phyloP scores from a whole-genome alignment of 2,888 invertebrate species.

The Protophormia terraenovae region DNA sequence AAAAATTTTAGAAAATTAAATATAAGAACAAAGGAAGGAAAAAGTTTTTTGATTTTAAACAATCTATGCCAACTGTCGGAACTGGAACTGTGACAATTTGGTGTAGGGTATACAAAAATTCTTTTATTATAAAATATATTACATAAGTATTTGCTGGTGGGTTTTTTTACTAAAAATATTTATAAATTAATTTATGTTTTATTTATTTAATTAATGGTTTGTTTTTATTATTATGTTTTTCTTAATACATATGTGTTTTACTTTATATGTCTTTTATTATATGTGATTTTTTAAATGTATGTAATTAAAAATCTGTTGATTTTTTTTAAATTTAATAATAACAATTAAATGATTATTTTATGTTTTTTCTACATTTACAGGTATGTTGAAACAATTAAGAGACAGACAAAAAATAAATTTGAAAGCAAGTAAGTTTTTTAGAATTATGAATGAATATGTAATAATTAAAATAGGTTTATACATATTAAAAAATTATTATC shows the following conservation, averaged over 20 bases:
- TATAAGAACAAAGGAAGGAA: no score
- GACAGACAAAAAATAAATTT: neutral
- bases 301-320: neutral
- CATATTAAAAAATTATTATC: no score
- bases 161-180: neutral
- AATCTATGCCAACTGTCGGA: no score
- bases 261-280: neutral
- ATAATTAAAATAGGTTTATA: neutral
- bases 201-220: slow-evolving; percentile 5
- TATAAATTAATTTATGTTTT: neutral
- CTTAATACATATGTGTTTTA: neutral
- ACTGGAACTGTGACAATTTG: no score
- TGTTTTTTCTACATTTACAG: slow-evolving; percentile 30
- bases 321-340: slow-evolving; percentile 16
- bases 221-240: neutral
- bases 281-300: neutral
- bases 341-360: slow-evolving; percentile 9
- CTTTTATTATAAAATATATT: neutral
- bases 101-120: neutral
- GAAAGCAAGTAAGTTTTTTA: slow-evolving; percentile 28
- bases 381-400: slow-evolving; percentile 12
- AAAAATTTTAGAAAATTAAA: no score
- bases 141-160: neutral
- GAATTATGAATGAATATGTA: neutral
- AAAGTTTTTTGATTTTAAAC: no score